phyloP scores from a whole-genome alignment of 2,888 invertebrate genomes.

The Euplagia quadripunctaria region DNA sequence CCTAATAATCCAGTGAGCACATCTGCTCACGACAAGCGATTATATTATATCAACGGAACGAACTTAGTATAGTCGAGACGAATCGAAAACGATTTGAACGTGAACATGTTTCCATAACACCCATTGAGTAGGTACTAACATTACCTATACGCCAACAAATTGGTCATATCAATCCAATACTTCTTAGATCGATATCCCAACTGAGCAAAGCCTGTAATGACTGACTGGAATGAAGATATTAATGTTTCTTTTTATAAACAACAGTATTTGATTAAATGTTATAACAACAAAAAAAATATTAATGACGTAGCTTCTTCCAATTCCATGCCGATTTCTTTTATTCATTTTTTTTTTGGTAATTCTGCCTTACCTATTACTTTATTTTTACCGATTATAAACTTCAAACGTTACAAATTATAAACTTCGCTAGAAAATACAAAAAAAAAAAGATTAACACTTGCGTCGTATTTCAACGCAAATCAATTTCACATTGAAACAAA shows the following conservation, averaged over 20 bases:
- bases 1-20: slow-evolving; percentile 28
- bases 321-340: no score
- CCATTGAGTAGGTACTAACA: slow-evolving; percentile 14
- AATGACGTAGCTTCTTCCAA: no score
- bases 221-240: neutral
- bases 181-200: neutral
- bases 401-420: slow-evolving; percentile 14
- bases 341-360: no score
- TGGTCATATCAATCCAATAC: neutral
- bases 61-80: slow-evolving; percentile 38
- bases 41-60: slow-evolving; percentile 39
- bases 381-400: neutral
- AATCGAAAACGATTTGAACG: slow-evolving; percentile 53
- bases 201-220: neutral
- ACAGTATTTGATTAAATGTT: no score
- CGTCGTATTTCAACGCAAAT: slow-evolving; percentile 33
- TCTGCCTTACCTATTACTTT: no score
- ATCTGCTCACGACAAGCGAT: slow-evolving; percentile 35
- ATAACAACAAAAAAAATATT: no score
- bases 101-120: slow-evolving; percentile 37
- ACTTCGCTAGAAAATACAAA: slow-evolving; percentile 23
- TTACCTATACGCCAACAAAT: neutral
- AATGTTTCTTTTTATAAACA: no score
- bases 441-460: slow-evolving; percentile 19
- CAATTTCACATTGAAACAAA: slow-evolving; percentile 39